Base-by-base conservation (phyloP, 2,113 vertebrate species). In the Potamarius usumacintae region DNA sequence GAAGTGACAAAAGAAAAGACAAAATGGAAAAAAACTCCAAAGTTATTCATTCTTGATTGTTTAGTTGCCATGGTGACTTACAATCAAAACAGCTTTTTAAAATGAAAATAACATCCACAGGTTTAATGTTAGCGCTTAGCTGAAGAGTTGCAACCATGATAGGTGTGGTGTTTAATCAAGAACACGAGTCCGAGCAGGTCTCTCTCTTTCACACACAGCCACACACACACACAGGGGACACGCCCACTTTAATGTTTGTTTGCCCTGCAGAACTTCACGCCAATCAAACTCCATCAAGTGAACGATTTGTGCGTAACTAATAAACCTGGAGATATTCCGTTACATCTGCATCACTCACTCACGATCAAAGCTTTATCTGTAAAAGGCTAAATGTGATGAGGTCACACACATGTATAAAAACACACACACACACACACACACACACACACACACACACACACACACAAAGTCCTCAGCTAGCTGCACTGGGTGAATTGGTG, bases 121-220 rank as follows among this genome's bases (percentile, higher is more conserved):
- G 25, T 34, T 53, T 34, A 60, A 67, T 58, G 30, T 48, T 3
- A 48, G 57, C 25, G 18, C 62, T 63, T 55, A 88, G 78, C 67
- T 82, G 84, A 72, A 80, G 18, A 87, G 57, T 58, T 48, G 93
- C 95, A 95, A 94, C 91, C 91, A 48, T 95, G 95, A 95, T 95
- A 96, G 94, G 95, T 90, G 94, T 95, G 95, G 95, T 93, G 93
- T 95, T 95, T 97, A 96, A 97, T 98, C 96, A 96, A 95, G 95
- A 93, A 91, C 89, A 90, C 97, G 95, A 95, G 97, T 98, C 96
- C 92, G 93, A 96, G 97, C 97, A 97, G 92, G 97, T 92, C 94
- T 84, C 52, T 4, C 17, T 2, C 50, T 11, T 48, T 22, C 63
- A 55, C 62, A 18, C 58, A 50, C 81, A 18, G 62, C 27, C 58